Conservation (phyloP, 2,888 invertebrate genomes). For the Punctoribates punctum region DNA sequence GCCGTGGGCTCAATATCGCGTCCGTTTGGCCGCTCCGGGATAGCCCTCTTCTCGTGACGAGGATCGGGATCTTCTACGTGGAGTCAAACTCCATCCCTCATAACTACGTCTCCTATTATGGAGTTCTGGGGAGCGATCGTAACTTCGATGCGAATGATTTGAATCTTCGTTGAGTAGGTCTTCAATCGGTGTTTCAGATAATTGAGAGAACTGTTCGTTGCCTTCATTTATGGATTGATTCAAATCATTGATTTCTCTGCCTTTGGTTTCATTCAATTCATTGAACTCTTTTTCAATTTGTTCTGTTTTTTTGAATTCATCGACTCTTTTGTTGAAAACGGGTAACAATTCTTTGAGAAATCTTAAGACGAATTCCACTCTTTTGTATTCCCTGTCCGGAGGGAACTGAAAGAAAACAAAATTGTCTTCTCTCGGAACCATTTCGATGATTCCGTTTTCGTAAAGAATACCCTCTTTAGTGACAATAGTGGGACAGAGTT, state of each 20-base stretch:
- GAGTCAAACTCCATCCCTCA: no score
- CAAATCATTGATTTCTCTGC: neutral
- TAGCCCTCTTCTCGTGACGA: no score
- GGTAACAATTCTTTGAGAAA: neutral
- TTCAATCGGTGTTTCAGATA: no score
- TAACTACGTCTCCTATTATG: no score
- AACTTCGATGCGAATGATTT: no score
- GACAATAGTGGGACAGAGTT: neutral
- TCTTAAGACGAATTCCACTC: neutral
- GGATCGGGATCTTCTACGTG: no score
- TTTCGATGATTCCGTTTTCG: neutral
- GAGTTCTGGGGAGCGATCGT: no score
- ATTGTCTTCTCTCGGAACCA: neutral
- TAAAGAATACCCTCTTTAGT: neutral
- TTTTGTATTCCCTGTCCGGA: neutral
- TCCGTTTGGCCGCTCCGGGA: no score
- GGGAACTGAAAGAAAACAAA: neutral
- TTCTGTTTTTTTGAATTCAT: neutral
- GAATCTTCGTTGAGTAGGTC: no score
- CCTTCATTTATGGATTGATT: neutral
- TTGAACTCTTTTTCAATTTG: neutral
- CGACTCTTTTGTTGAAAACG: neutral
- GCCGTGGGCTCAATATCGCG: no score
- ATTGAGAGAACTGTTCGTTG: no score
- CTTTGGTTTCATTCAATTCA: neutral